Percentiles rank a stretch among this genome's conserved stretches.
Evolutionary conservation across 1,140 invertebrate genomes (phyloP).

Genomic region (Aphidius gifuensis): DNA sequence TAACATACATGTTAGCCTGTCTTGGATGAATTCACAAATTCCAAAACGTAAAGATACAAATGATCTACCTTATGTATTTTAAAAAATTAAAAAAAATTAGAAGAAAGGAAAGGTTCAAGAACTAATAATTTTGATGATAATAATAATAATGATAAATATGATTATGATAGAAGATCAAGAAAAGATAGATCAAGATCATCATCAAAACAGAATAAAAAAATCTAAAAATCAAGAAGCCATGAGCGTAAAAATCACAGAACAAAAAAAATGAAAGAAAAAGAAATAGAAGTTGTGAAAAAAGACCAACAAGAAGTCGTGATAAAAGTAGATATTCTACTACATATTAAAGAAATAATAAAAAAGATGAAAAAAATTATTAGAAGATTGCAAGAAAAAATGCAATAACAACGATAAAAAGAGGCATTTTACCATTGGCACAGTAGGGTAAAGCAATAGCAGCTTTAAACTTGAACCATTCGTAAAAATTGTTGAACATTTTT

Average conservation of each 20-base stretch:
- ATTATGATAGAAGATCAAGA: slow-evolving; percentile 38
- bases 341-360: slow-evolving; percentile 40
- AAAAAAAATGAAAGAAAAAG: slow-evolving; percentile 42
- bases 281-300: slow-evolving; percentile 40
- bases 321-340: slow-evolving; percentile 28
- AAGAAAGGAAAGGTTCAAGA: slow-evolving; percentile 41
- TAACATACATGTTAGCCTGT: no score
- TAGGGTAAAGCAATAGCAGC: slow-evolving; percentile 76
- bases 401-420: slow-evolving; percentile 79
- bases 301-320: slow-evolving; percentile 28
- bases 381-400: slow-evolving; percentile 88
- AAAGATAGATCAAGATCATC: slow-evolving; percentile 32
- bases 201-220: slow-evolving; percentile 33
- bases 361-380: slow-evolving; percentile 76
- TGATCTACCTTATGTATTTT: slow-evolving; percentile 52
- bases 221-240: no score
- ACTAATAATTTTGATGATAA: no score
- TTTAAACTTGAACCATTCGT: no score
- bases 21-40: neutral
- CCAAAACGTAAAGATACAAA: slow-evolving; percentile 38
- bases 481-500: no score
- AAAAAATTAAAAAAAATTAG: slow-evolving; percentile 49
- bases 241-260: slow-evolving; percentile 35
- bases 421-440: slow-evolving; percentile 69
- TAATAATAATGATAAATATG: slow-evolving; percentile 38